A percentile compares a stretch with the other conserved stretches of the same genome.
Conservation (phyloP, 2,888 invertebrate genomes). For the Leucania comma region DNA sequence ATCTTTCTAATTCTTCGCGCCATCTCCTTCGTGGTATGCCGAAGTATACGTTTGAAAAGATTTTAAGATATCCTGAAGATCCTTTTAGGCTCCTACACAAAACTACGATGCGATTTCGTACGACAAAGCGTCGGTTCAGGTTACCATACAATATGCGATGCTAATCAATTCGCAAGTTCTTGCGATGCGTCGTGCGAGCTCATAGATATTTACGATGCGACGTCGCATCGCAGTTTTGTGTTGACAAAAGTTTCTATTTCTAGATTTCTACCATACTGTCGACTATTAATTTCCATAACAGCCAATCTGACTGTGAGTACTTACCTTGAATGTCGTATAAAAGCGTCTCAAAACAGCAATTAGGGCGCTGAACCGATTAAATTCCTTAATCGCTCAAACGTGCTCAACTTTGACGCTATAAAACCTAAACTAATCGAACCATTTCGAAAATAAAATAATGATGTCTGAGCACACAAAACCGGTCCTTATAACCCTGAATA, state of each 20-base stretch:
- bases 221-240: no score
- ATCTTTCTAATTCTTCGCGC: no score
- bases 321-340: conserved; percentile 32
- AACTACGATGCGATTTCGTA: no score
- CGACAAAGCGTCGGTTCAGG: no score
- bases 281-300: conserved; percentile 13
- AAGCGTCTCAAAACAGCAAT: conserved; percentile 51
- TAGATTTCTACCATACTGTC: background rate
- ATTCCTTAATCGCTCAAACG: conserved; percentile 39
- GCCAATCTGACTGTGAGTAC: conserved; percentile 25
- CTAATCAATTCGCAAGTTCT: no score
- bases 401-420: conserved; percentile 40
- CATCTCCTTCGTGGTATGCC: no score
- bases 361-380: conserved; percentile 59
- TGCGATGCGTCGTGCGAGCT: no score
- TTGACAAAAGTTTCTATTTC: background rate
- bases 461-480: conserved; percentile 4
- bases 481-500: background rate
- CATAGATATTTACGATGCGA: no score
- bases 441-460: conserved; percentile 43
- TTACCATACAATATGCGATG: no score
- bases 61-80: no score
- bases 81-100: no score
- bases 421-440: conserved; percentile 30
- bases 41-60: no score